These are phyloP conservation scores for Narcine bancroftii DNA, from an alignment of 2,113 vertebrate species.

Conservation along the genomic window DNA sequence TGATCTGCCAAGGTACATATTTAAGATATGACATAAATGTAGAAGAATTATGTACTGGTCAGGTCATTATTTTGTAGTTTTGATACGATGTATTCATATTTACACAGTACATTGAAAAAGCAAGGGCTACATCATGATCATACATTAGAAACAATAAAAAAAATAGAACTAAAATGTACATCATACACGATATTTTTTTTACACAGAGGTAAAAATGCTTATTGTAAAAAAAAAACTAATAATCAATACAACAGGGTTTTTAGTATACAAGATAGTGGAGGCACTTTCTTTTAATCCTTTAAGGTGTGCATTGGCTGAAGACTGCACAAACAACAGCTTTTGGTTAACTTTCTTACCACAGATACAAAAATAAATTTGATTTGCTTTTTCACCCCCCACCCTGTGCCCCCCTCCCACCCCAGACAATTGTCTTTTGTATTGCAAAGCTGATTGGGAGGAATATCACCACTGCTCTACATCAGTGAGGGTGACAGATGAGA, in stretches of 20 bases:
- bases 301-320: constrained; percentile 65
- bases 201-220: constrained; percentile 94
- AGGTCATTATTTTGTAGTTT: constrained; percentile 45
- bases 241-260: constrained; percentile 74
- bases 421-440: constrained; percentile 61
- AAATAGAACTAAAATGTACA: constrained; percentile 91
- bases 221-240: constrained; percentile 63
- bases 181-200: constrained; percentile 91
- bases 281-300: constrained; percentile 84
- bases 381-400: constrained; percentile 50
- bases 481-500: constrained; percentile 55
- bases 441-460: constrained; percentile 60
- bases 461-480: constrained; percentile 53
- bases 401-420: constrained; percentile 44
- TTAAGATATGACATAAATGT: constrained; percentile 47
- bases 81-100: constrained; percentile 76
- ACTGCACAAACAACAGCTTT: constrained; percentile 52
- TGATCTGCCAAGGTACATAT: constrained; percentile 32
- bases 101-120: constrained; percentile 80
- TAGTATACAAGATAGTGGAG: constrained; percentile 76
- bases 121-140: constrained; percentile 80
- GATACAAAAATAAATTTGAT: constrained; percentile 76
- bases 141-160: constrained; percentile 93
- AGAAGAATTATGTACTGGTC: constrained; percentile 51
- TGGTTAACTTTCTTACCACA: constrained; percentile 72